phyloP scores from a whole-genome alignment of 2,888 invertebrate genomes.

The Drosophila heteroneura region DNA sequence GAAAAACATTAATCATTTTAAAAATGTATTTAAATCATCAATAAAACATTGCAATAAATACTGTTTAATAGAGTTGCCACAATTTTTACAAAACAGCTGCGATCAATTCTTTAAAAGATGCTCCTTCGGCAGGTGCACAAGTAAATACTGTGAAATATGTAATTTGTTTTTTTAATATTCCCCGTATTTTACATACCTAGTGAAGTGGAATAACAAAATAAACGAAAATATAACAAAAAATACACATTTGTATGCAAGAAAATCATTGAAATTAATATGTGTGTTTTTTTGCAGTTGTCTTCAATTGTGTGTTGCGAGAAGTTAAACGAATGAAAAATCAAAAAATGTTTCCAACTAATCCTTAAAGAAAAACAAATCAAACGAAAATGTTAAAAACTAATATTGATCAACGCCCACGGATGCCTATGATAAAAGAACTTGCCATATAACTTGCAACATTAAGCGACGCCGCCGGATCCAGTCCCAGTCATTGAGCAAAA shows the following conservation, averaged over 20 bases:
- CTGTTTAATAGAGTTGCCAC: neutral
- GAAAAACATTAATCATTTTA: neutral
- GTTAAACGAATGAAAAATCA: slow-evolving; percentile 18
- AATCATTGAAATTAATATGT: neutral
- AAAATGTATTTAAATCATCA: neutral
- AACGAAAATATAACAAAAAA: no score
- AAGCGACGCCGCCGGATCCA: slow-evolving; percentile 16
- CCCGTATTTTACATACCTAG: neutral
- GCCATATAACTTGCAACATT: slow-evolving; percentile 23
- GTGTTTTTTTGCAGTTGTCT: slow-evolving; percentile 31
- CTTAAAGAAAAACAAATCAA: slow-evolving; percentile 6
- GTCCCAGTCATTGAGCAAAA: slow-evolving; percentile 5
- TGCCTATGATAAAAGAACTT: slow-evolving; percentile 20
- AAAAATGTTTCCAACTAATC: slow-evolving; percentile 10
- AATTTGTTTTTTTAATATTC: neutral
- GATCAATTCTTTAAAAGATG: neutral
- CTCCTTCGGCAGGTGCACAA: slow-evolving; percentile 1
- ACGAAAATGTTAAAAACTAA: slow-evolving; percentile 34
- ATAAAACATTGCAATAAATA: neutral
- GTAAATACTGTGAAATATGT: neutral
- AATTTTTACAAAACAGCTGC: neutral
- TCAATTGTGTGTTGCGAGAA: slow-evolving; percentile 22
- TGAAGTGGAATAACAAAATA: neutral
- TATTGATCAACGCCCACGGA: slow-evolving; percentile 25
- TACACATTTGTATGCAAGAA: neutral